Evolutionary conservation across 2,888 invertebrate species (phyloP).

Genomic region (Apotomis turbidana): DNA sequence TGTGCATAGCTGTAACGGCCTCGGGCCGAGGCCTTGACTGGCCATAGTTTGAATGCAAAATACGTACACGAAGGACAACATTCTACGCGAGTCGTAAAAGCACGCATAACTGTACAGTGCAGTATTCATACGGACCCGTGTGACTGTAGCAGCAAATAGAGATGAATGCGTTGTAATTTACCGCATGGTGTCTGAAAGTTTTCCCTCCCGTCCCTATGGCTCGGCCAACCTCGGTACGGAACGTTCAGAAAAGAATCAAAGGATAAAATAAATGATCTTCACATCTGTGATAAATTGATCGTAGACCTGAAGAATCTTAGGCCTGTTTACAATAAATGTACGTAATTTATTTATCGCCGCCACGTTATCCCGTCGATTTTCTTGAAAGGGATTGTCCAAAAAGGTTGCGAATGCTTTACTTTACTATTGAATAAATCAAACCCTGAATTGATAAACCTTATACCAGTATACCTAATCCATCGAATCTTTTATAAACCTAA

Average conservation of each 20-base stretch:
- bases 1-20: constrained; percentile 43
- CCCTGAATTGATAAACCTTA: neutral
- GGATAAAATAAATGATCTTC: constrained; percentile 33
- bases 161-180: constrained; percentile 45
- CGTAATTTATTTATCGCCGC: constrained; percentile 34
- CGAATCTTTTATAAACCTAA: neutral
- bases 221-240: constrained; percentile 44
- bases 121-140: constrained; percentile 3
- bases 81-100: constrained; percentile 33
- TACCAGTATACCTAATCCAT: too few species aligned
- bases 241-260: constrained; percentile 16
- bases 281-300: constrained; percentile 26
- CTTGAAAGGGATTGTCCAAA: constrained; percentile 7
- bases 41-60: constrained; percentile 31
- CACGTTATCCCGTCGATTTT: constrained; percentile 23
- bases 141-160: constrained; percentile 28
- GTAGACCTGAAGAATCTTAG: constrained; percentile 5
- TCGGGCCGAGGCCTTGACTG: constrained; percentile 18
- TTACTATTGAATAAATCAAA: constrained; percentile 20
- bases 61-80: constrained; percentile 32
- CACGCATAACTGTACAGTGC: constrained; percentile 28
- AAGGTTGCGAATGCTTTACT: constrained; percentile 15
- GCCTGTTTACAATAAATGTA: constrained; percentile 18
- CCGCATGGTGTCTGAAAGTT: constrained; percentile 48
- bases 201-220: constrained; percentile 40